Evolutionary conservation across 53 echinoderm and acorn worm species (phyloP).

Genomic region (Mesocentrotus franciscanus): DNA sequence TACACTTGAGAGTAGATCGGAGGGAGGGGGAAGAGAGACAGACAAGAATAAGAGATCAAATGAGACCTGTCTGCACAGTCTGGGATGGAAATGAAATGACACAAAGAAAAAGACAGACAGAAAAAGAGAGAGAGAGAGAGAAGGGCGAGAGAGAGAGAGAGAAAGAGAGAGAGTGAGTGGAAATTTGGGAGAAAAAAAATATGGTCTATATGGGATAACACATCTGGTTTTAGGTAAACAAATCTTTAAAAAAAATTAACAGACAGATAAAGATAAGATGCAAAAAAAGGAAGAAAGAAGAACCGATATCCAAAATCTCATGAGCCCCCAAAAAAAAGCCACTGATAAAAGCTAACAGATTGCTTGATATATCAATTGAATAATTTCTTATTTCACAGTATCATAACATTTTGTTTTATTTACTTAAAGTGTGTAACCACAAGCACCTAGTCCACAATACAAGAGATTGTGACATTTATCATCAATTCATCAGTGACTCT

Average conservation of each 20-base stretch:
- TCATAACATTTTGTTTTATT: background rate
- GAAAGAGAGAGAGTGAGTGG: background rate
- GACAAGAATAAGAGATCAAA: constrained; percentile 3
- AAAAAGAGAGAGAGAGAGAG: background rate
- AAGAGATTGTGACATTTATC: background rate
- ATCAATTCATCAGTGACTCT: background rate
- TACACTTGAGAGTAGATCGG: background rate
- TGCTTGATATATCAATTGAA: background rate
- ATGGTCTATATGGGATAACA: too few species aligned
- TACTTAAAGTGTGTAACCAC: background rate
- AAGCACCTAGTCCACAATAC: background rate
- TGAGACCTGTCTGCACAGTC: background rate
- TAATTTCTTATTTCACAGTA: background rate
- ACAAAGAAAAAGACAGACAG: background rate
- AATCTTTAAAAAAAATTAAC: background rate
- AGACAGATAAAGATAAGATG: background rate
- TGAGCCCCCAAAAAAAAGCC: background rate
- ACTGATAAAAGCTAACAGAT: background rate
- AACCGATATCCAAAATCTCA: background rate
- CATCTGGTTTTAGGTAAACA: background rate
- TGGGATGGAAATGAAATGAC: constrained; percentile 15
- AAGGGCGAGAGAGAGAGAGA: background rate
- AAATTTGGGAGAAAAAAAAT: background rate
- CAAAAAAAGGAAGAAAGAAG: background rate
- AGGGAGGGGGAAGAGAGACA: background rate